A percentile compares a stretch with the other conserved stretches of the same genome.
phyloP scores from a whole-genome alignment of 2,113 vertebrate genomes.

The Pomatostomus ruficeps region DNA sequence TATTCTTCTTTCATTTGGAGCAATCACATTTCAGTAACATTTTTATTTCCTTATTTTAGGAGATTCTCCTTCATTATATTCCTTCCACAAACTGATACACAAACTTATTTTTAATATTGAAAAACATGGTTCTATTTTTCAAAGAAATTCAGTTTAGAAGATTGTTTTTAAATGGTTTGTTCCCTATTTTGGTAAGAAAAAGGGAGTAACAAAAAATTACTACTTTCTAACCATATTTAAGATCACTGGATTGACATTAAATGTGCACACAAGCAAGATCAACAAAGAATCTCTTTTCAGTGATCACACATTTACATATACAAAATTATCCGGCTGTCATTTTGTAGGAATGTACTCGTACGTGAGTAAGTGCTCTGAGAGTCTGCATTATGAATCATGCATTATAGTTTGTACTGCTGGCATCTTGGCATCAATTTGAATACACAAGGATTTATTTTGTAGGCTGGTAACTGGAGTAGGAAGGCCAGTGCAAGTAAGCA shows the following conservation, averaged over 20 bases:
- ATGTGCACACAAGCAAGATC: neutral
- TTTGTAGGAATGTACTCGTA: neutral
- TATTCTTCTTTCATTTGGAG: neutral
- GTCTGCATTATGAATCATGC: constrained; percentile 28
- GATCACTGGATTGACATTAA: neutral
- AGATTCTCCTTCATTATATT: neutral
- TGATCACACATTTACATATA: neutral
- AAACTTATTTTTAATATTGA: neutral
- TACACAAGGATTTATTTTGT: neutral
- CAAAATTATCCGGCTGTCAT: neutral
- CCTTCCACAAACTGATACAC: neutral
- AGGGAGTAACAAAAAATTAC: neutral
- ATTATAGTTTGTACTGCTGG: neutral
- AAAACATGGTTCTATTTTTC: neutral
- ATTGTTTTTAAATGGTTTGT: neutral
- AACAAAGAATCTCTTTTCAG: neutral
- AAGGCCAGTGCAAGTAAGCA: neutral
- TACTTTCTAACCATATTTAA: neutral
- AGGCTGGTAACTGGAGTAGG: neutral
- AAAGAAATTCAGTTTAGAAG: neutral
- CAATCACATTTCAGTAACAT: neutral
- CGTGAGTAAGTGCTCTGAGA: neutral
- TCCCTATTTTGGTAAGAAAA: neutral
- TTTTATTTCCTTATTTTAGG: neutral
- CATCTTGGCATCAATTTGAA: neutral